A percentile compares a stretch with the other conserved stretches of the same genome.
These are phyloP conservation scores for Sebastes hubbsi DNA, from an alignment of 2,797 vertebrate species.

Conservation along the genomic window DNA sequence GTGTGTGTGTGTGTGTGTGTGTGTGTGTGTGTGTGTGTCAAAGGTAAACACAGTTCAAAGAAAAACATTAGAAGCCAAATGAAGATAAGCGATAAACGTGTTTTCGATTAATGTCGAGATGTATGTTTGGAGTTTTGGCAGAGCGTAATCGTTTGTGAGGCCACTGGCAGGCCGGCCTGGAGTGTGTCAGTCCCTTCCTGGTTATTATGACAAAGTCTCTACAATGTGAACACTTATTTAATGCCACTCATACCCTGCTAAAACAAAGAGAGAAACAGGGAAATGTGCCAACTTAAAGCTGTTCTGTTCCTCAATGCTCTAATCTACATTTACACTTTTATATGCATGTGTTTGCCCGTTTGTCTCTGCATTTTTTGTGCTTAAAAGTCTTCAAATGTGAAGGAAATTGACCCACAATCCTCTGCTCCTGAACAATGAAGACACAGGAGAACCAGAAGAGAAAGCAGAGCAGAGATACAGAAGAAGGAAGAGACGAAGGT, in stretches of 20 bases:
- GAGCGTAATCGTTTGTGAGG: slow-evolving; percentile 45
- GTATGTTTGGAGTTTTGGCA: slow-evolving; percentile 56
- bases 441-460: background rate
- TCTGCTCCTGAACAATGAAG: slow-evolving; percentile 7
- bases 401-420: slow-evolving; percentile 7
- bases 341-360: background rate
- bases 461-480: background rate
- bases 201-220: slow-evolving; percentile 66
- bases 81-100: slow-evolving; percentile 55
- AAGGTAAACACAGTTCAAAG: slow-evolving; percentile 65
- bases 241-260: slow-evolving; percentile 19
- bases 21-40: background rate
- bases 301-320: background rate
- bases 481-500: background rate
- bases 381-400: slow-evolving; percentile 3
- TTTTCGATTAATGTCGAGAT: slow-evolving; percentile 59
- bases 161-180: slow-evolving; percentile 54
- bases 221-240: slow-evolving; percentile 41
- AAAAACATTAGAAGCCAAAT: slow-evolving; percentile 51
- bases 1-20: background rate
- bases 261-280: background rate
- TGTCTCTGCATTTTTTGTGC: background rate
- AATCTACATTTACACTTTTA: background rate
- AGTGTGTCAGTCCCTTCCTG: slow-evolving; percentile 52
- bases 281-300: background rate